phyloP scores from a whole-genome alignment of 1,140 invertebrate genomes.

The Temnothorax nylanderi region DNA sequence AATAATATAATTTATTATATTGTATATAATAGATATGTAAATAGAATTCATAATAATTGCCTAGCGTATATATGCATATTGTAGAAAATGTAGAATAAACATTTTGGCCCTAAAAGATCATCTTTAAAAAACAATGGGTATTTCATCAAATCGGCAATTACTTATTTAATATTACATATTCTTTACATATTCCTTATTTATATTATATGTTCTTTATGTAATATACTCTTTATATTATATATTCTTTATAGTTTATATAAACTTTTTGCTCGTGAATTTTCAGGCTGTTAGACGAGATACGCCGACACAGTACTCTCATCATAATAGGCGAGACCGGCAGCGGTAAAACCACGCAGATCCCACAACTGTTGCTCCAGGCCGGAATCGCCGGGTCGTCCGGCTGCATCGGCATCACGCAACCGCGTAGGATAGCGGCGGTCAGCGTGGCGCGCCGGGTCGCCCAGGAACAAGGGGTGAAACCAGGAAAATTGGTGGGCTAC shows the following conservation, averaged over 20 bases:
- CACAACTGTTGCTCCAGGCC: slow-evolving; percentile 87
- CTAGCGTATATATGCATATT: neutral
- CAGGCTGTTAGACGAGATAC: slow-evolving; percentile 87
- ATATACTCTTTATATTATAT: too few relatives aligned
- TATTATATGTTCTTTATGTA: too few relatives aligned
- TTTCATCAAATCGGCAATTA: neutral
- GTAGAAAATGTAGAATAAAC: neutral
- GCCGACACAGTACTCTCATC: slow-evolving; percentile 88
- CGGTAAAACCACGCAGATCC: slow-evolving; percentile 97
- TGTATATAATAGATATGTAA: neutral
- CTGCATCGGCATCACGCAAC: slow-evolving; percentile 94
- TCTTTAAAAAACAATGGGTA: neutral
- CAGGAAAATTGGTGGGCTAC: slow-evolving; percentile 95
- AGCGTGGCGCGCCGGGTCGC: slow-evolving; percentile 95
- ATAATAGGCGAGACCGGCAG: slow-evolving; percentile 96
- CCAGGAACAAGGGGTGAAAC: slow-evolving; percentile 88
- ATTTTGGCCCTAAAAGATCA: neutral
- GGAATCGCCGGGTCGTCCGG: slow-evolving; percentile 87
- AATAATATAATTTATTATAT: too few relatives aligned
- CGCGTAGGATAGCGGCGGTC: slow-evolving; percentile 96
- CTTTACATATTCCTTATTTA: neutral
- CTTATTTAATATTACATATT: neutral
- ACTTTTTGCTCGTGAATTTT: slow-evolving; percentile 46
- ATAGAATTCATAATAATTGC: neutral
- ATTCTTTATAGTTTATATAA: too few relatives aligned